Base-by-base conservation (phyloP, 2,888 invertebrate genomes). In the Chymomyza fuscimana region DNA sequence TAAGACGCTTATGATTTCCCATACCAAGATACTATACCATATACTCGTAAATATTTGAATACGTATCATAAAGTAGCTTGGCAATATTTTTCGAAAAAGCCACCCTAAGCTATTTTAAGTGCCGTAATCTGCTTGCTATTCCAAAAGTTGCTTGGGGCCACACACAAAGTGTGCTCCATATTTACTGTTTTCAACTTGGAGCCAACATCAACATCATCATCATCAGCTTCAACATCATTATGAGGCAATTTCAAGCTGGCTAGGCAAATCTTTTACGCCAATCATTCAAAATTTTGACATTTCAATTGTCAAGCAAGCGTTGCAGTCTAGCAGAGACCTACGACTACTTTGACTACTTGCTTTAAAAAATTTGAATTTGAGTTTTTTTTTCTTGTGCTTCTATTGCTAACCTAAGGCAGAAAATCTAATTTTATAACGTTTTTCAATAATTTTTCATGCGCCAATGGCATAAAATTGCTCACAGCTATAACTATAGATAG, bases 251-350 rank as follows among this genome's bases (percentile, higher is more conserved):
- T 46, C 12, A 46, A 46, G 19, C 58, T 25, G 58, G 29, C 10
- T 25, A 65, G 46, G 15, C 16, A 63, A 69, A 72, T 73, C 54
- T 68, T 58, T 68, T 69, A 69, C 68, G 80, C 67, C 80, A 77
- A 73, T 72, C 76, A 76, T 65, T 76, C 67, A 63, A 46, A 52
- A 51, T 32, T 61, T 74, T 76, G 72, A 74, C 81, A 73, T 66
- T 71, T 74, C 69, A 73, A 80, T 75, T 77, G 74, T 70, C 61
- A 15, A 54, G 52, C 52, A n/a, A 15, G 15, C 52, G 52, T 19
- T 54, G 52, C 52, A 19, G 16, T 54, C 52, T 54, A 15, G 15
- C 19, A 16, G 52, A 9, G 32, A 32, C 7, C 32, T 32, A 16
- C 16, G 16, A 29, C 60, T 60, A 46, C 16, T 40, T 22, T n/a